Evolutionary conservation across 2,888 invertebrate species (phyloP).

Genomic region (Lasioglossum marginatum): DNA sequence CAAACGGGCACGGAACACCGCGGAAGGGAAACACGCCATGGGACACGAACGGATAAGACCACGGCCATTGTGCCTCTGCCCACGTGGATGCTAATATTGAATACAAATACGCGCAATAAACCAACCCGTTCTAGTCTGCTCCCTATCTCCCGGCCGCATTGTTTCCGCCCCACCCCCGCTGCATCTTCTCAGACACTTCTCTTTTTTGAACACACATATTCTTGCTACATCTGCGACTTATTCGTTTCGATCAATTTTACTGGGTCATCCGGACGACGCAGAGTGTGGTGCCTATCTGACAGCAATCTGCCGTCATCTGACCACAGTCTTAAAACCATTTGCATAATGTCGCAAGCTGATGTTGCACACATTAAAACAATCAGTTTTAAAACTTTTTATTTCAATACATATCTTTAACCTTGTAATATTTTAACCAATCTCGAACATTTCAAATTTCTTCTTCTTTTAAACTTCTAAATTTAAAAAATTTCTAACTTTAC

Average conservation of each 20-base stretch:
- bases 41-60: constrained; percentile 71
- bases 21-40: constrained; percentile 59
- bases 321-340: no score
- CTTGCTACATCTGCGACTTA: constrained; percentile 5
- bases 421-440: no score
- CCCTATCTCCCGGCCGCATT: constrained; percentile 62
- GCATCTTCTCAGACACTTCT: constrained; percentile 29
- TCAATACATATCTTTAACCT: no score
- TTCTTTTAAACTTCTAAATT: no score
- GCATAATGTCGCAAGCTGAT: no score
- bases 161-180: constrained; percentile 48
- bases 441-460: no score
- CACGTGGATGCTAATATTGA: constrained; percentile 80
- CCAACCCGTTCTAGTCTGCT: constrained; percentile 63
- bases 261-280: neutral
- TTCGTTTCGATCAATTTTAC: neutral
- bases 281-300: neutral
- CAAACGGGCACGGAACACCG: constrained; percentile 36
- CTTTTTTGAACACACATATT: constrained; percentile 17
- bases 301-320: neutral
- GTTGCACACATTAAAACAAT: no score
- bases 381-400: no score
- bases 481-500: no score
- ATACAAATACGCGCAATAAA: constrained; percentile 75
- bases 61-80: constrained; percentile 79